Base-by-base conservation (phyloP, 2,113 vertebrate species). In the Tichodroma muraria region DNA sequence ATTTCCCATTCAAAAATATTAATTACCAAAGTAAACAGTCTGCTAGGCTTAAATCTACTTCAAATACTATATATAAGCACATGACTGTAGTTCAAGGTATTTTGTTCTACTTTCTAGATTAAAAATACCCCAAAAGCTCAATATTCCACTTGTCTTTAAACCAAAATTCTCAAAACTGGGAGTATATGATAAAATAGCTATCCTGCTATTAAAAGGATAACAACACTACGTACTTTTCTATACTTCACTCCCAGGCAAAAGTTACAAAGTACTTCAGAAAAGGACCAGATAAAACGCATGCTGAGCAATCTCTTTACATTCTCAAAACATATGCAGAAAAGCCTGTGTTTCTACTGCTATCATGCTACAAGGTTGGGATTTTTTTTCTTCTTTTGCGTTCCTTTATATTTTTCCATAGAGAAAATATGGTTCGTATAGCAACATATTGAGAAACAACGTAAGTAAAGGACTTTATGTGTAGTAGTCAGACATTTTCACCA, bases 211-310 rank as follows among this genome's bases (percentile, higher is more conserved):
- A 47, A 78, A 85, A 87, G 8, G 14, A 20, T 75, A 86, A 60
- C 13, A 1, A 0, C 11, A n/a, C n/a, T 53, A 65, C 0, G 0
- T 30, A 47, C 16, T 86, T 86, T 70, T 73, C n/a, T 38, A 13
- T 31, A 71, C 27, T 35, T 60, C 25, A 33, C 4, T 78, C 30
- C 5, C 22, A 69, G 9, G 31, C 6, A 65, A 65, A 91, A 85
- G 11, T 42, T 77, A 47, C 45, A 77, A 80, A 65, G 49, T 50
- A 11, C n/a, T 53, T 69, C 25, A 61, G 45, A 61, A 68, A 80
- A 80, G 9, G 16, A 80, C 4, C 12, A 59, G 42, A 42, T 50
- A 57, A 83, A 90, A 65, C 3, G 7, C 57, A 37, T 77, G 31
- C 20, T 30, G 23, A 50, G 25, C 31, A 83, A 35, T 54, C 15